A percentile compares a stretch with the other conserved stretches of the same genome.
phyloP scores from a whole-genome alignment of 2,797 vertebrate species.

The Falco cherrug region DNA sequence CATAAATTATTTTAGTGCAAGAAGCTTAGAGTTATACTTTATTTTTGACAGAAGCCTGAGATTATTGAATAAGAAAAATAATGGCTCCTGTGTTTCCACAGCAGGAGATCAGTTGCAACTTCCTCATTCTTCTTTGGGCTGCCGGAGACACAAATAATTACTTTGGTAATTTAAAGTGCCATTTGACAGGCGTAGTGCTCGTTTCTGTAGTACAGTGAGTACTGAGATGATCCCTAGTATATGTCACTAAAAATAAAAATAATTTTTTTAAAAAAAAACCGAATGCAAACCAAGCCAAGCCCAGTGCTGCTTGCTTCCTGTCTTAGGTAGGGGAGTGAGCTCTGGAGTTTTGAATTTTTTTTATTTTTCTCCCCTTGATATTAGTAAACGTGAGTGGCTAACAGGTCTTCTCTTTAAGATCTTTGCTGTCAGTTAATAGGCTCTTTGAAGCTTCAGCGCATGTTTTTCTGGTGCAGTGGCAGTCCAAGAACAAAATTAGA shows the following conservation, averaged over 20 bases:
- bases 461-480: neutral
- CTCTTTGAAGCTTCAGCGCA: neutral
- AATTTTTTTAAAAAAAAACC: neutral
- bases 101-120: neutral
- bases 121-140: neutral
- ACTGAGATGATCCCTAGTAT: neutral
- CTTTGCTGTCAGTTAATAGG: neutral
- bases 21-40: neutral
- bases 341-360: neutral
- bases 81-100: neutral
- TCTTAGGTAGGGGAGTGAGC: neutral
- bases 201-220: neutral
- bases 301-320: neutral
- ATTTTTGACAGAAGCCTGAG: conserved; percentile 25
- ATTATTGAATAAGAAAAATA: neutral
- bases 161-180: neutral
- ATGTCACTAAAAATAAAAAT: neutral
- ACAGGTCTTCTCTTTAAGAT: neutral
- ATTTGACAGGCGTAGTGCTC: neutral
- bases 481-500: neutral
- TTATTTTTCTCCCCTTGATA: neutral
- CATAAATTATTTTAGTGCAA: neutral
- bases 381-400: neutral
- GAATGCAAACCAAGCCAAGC: neutral
- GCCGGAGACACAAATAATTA: neutral